Conservation (phyloP, 2,888 invertebrate genomes). For the Pardosa pseudoannulata region DNA sequence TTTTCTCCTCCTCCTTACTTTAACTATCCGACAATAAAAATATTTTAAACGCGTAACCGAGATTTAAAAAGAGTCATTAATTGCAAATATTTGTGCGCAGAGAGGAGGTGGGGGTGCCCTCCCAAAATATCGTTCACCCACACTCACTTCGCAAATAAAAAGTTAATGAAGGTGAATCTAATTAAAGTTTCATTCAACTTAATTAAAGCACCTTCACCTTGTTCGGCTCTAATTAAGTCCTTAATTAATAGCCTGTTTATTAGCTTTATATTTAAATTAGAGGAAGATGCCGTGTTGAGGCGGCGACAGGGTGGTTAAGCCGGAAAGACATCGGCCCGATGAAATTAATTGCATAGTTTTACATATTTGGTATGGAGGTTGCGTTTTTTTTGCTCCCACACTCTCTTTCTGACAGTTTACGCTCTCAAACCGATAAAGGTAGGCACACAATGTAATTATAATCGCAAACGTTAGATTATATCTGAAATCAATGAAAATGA, state of each 20-base stretch:
- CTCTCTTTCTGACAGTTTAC: too few relatives aligned
- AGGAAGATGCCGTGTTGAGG: neutral
- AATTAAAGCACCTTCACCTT: constrained; percentile 5
- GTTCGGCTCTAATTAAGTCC: neutral
- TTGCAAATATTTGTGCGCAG: too few relatives aligned
- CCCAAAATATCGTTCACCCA: neutral
- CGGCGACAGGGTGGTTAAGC: neutral
- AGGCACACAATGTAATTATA: too few relatives aligned
- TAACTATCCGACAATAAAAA: too few relatives aligned
- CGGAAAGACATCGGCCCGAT: neutral
- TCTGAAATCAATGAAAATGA: too few relatives aligned
- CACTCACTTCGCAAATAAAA: neutral
- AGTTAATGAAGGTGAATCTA: constrained; percentile 3
- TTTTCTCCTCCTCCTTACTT: too few relatives aligned
- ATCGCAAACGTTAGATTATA: too few relatives aligned
- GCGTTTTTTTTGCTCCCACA: too few relatives aligned
- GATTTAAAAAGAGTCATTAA: too few relatives aligned
- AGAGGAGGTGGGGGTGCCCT: neutral
- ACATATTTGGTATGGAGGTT: neutral
- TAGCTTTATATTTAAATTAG: neutral
- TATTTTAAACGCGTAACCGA: too few relatives aligned
- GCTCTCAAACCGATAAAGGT: too few relatives aligned
- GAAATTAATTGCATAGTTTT: neutral
- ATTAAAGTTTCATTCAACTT: constrained; percentile 11
- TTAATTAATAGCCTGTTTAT: constrained; percentile 12